These are phyloP conservation scores for Candidula unifasciata DNA, from an alignment of 2,888 invertebrate species.

Conservation along the genomic window DNA sequence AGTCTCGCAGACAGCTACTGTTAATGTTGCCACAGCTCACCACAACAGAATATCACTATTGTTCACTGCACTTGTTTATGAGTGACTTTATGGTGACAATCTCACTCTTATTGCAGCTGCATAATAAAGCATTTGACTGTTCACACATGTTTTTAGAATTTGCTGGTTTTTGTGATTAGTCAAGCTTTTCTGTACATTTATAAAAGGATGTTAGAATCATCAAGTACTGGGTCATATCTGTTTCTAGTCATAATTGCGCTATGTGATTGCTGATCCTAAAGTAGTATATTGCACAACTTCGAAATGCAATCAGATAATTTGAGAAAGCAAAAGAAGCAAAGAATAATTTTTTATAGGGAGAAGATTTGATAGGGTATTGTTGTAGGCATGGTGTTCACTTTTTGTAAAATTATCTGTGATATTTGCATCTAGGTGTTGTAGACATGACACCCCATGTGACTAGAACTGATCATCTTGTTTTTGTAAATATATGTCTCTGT, in stretches of 20 bases:
- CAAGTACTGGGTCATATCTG: not conserved
- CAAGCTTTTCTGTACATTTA: not conserved
- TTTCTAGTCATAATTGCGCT: not conserved
- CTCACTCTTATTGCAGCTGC: not conserved
- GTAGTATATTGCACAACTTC: not conserved
- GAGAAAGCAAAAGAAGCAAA: constrained; percentile 32
- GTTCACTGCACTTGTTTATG: not conserved
- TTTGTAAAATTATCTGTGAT: constrained; percentile 37
- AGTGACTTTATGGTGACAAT: not conserved
- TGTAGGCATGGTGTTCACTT: constrained; percentile 38
- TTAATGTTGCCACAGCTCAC: constrained; percentile 3
- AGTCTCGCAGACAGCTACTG: not conserved
- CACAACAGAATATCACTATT: constrained; percentile 1
- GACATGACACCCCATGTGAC: not conserved
- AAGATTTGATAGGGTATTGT: constrained; percentile 19
- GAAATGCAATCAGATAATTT: not conserved
- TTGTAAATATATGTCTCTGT: not conserved
- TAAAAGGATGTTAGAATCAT: not conserved
- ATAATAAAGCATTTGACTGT: not conserved
- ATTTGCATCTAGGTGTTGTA: constrained; percentile 15
- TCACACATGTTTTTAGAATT: not conserved
- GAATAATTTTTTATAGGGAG: not conserved
- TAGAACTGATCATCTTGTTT: not conserved
- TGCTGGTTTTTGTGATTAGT: not conserved
- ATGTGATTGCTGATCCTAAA: not conserved